Evolutionary conservation across 2,797 vertebrate genomes (phyloP).

Genomic region (Neostethus bicornis): DNA sequence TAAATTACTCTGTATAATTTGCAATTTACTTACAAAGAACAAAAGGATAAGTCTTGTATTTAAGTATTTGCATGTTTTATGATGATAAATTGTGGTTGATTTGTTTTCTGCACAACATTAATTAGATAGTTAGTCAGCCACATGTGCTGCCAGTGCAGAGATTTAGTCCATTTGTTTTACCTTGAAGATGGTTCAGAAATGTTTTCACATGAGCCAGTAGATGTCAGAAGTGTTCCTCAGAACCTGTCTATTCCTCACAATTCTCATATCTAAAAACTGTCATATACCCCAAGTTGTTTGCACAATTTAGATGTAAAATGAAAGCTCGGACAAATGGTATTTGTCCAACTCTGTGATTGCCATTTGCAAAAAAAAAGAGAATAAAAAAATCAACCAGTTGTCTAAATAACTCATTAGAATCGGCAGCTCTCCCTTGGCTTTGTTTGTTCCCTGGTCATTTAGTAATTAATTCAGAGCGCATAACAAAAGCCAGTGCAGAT

Average conservation of each 20-base stretch:
- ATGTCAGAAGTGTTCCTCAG: conserved; percentile 78
- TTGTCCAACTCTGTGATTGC: conserved; percentile 1
- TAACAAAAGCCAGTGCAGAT: conserved; percentile 40
- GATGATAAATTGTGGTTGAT: conserved; percentile 31
- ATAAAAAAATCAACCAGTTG: conserved; percentile 27
- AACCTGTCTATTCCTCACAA: conserved; percentile 38
- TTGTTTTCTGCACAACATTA: conserved; percentile 22
- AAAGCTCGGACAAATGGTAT: conserved; percentile 33
- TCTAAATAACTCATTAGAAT: conserved; percentile 34
- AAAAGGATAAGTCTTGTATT: conserved; percentile 17
- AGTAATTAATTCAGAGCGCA: conserved; percentile 41
- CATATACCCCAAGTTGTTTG: conserved; percentile 35
- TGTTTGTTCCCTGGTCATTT: conserved; percentile 23
- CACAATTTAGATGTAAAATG: conserved; percentile 48
- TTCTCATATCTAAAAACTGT: conserved; percentile 40
- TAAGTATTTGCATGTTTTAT: conserved; percentile 31
- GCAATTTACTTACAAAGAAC: conserved; percentile 9
- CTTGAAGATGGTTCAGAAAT: neutral
- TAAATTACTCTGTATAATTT: conserved; percentile 13
- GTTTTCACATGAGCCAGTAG: conserved; percentile 66
- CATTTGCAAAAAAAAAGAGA: too few species aligned
- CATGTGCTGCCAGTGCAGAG: conserved; percentile 10
- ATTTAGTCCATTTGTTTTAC: conserved; percentile 10
- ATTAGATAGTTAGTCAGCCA: conserved; percentile 26
- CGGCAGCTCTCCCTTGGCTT: neutral